These are phyloP conservation scores for Acipenser ruthenus DNA, from an alignment of 2,797 vertebrate species.

Conservation along the genomic window DNA sequence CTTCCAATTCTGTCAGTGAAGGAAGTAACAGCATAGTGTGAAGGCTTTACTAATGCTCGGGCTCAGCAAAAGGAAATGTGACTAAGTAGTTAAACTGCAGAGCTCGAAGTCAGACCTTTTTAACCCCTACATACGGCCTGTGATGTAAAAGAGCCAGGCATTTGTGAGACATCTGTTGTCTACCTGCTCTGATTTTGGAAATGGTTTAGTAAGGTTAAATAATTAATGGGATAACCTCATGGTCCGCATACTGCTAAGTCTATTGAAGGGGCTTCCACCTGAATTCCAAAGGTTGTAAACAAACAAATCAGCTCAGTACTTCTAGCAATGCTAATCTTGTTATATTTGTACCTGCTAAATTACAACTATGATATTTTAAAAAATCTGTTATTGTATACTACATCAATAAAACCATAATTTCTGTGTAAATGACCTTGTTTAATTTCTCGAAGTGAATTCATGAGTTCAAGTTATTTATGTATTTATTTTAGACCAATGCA, in stretches of 20 bases:
- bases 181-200: conserved; percentile 75
- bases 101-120: conserved; percentile 23
- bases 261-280: neutral
- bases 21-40: conserved; percentile 55
- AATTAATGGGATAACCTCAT: conserved; percentile 74
- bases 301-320: too few relatives aligned
- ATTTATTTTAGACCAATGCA: conserved; percentile 66
- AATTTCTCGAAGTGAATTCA: too few relatives aligned
- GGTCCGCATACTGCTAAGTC: conserved; percentile 48
- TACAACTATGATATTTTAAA: too few relatives aligned
- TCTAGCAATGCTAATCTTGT: too few relatives aligned
- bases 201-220: conserved; percentile 92
- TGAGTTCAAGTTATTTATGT: neutral
- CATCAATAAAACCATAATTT: too few relatives aligned
- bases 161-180: conserved; percentile 63
- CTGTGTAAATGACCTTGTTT: too few relatives aligned
- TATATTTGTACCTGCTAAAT: too few relatives aligned
- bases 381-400: too few relatives aligned
- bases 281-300: too few relatives aligned
- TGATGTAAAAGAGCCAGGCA: conserved; percentile 45
- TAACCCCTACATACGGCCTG: conserved; percentile 47
- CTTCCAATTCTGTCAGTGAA: conserved; percentile 49
- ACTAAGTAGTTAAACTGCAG: too few relatives aligned
- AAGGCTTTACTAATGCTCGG: conserved; percentile 15
- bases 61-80: too few relatives aligned